These are phyloP conservation scores for Mastomys natalensis DNA, from an alignment of 2,113 vertebrate species.

Conservation along the genomic window DNA sequence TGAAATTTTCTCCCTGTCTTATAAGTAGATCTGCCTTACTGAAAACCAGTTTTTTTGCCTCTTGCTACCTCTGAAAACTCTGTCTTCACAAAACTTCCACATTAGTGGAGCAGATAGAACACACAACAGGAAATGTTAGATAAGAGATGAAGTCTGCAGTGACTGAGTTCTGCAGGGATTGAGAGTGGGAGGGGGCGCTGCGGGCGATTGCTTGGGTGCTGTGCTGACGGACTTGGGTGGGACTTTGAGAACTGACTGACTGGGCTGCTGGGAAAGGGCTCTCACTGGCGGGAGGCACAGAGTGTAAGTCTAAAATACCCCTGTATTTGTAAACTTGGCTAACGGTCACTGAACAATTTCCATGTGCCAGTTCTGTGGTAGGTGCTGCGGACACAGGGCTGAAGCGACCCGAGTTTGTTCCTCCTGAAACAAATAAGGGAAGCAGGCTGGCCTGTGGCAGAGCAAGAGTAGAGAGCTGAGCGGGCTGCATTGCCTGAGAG, in stretches of 20 bases:
- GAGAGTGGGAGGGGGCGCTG: accelerated
- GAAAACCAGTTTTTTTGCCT: neutral
- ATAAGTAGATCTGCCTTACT: neutral
- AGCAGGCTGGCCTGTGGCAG: neutral
- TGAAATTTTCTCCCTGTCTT: neutral
- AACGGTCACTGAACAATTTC: neutral
- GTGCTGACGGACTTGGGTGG: neutral
- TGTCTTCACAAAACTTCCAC: neutral
- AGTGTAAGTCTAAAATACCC: neutral
- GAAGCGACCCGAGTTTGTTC: neutral
- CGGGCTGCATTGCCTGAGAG: neutral
- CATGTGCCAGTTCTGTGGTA: neutral
- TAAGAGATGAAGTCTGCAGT: neutral
- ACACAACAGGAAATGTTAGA: neutral
- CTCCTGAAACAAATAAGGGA: neutral
- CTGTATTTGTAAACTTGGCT: neutral
- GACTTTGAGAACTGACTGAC: neutral
- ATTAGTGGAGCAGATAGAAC: neutral
- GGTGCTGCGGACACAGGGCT: neutral
- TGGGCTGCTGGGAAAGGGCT: neutral
- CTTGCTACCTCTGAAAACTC: neutral
- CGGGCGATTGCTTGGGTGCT: accelerated
- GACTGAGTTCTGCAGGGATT: neutral
- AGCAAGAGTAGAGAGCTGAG: neutral
- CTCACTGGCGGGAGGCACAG: neutral